Conservation (phyloP, 2,113 vertebrate species). For the Colistium nudipinnis region DNA sequence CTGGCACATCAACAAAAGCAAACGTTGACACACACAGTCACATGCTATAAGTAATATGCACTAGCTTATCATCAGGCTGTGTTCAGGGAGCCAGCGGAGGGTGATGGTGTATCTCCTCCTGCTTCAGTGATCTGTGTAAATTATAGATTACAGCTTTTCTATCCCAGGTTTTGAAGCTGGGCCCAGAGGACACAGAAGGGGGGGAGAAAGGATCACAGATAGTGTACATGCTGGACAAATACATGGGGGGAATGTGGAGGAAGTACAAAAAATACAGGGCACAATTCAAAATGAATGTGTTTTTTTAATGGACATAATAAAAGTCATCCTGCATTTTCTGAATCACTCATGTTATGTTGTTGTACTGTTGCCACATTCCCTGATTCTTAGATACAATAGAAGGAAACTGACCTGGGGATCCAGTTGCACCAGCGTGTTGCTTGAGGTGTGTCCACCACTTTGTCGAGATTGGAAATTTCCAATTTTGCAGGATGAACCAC, state of each 20-base stretch:
- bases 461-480: neutral
- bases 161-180: conserved; percentile 49
- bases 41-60: conserved; percentile 9
- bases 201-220: neutral
- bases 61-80: conserved; percentile 41
- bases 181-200: conserved; percentile 28
- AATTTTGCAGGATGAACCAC: neutral
- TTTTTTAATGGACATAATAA: neutral
- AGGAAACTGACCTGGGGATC: neutral
- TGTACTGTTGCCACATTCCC: neutral
- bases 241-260: neutral
- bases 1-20: neutral
- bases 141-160: conserved; percentile 72
- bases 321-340: neutral
- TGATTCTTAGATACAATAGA: neutral
- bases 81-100: conserved; percentile 11
- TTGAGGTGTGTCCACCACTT: neutral
- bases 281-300: neutral
- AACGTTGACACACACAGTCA: neutral
- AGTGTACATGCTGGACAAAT: neutral
- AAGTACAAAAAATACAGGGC: neutral
- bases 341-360: neutral
- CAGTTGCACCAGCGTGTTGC: neutral
- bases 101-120: conserved; percentile 41
- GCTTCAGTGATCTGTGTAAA: conserved; percentile 70